Evolutionary conservation across 2,113 vertebrate genomes (phyloP), one percentile per base, ranked within the genome.

Genomic region (Gopherus evgoodei): DNA sequence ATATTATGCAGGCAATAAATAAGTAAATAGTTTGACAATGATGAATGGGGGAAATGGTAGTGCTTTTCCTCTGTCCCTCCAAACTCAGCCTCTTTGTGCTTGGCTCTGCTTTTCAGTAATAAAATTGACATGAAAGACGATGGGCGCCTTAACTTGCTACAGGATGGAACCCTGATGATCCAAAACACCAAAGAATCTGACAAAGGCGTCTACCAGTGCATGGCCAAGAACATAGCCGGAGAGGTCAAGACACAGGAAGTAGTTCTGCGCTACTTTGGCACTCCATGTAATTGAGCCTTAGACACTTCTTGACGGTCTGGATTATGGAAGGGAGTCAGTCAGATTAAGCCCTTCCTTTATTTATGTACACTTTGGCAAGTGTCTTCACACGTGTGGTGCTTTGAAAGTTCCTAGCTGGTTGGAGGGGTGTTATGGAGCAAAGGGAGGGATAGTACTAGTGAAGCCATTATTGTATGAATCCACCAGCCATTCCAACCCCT

Each of bases 151-250:
- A 98, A 98, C 95, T 95, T 98, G 35, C 6, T 98, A 81, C 97
- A 98, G 11, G 98, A 98, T 0, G 98, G 98, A 0, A 98, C 98
- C n/a, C 79, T 98, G 93, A 98, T 98, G 98, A 98, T 98, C 87
- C 98, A 98, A 90, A 97, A 98, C 22, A 98, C 98, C 69, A 96
- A 95, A 88, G 98, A 98, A 91, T 98, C 98, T 0, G 98, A 98
- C 93, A 98, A 98, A 84, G 98, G 98, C 5, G 0, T 97, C 93
- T 98, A 98, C 95, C 98, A 98, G 92, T 98, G 98, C 93, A 97
- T 98, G 97, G 98, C 98, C 96, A 98, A 98, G 96, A 98, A 98
- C 75, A 85, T 98, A 3, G 97, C 98, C 0, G 98, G 98, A 13
- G 98, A 98, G 96, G 98, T 83, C 85, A 98, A 98, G 96, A 98